Evolutionary conservation across 2,113 vertebrate species (phyloP), one percentile per base, ranked within the genome.

Genomic region (Romanogobio albipinnatus): DNA sequence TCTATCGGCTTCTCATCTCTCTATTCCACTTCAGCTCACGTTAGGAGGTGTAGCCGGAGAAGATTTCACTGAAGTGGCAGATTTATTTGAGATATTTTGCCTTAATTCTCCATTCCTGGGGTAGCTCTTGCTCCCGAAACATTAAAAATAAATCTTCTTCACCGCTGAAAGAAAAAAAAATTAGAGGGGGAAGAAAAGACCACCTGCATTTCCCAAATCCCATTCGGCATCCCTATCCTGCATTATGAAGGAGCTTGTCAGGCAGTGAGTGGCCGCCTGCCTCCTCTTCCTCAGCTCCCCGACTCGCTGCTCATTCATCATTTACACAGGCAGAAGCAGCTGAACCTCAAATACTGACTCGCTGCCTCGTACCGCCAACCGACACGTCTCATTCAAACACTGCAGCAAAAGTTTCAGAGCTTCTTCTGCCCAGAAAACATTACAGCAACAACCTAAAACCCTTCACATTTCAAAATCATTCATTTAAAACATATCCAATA

Each of bases 171-270:
- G 29, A 53, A 22, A 84, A 73, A 71, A 73, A 82, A 71, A 7
- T 22, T 68, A 33, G 19, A 61, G 70, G 66, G 17, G 9, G 47
- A 71, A 78, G 66, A 71, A 59, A 29, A 71, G 76, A 85, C 84
- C 84, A 85, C 84, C 84, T 85, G 68, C 76, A 85, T 85, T 62
- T 85, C n/a, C 26, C 59, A 64, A 64, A 80, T 80, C 77, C 59
- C 74, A 56, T 68, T 26, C 83, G 47, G 74, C 75, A 77, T 76
- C 83, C 47, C 75, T 85, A 58, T 70, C 62, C 76, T 85, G 83
- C 83, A 85, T 85, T 85, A 85, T 85, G 76, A 70, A 85, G 76
- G 64, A 85, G 61, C 62, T 70, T 77, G 61, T 84, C 58, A 84
- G 73, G 61, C 71, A 47, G 73, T 24, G 43, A 76, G 43, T 64